phyloP scores from a whole-genome alignment of 2,797 vertebrate genomes.

The Nyctalus aviator region DNA sequence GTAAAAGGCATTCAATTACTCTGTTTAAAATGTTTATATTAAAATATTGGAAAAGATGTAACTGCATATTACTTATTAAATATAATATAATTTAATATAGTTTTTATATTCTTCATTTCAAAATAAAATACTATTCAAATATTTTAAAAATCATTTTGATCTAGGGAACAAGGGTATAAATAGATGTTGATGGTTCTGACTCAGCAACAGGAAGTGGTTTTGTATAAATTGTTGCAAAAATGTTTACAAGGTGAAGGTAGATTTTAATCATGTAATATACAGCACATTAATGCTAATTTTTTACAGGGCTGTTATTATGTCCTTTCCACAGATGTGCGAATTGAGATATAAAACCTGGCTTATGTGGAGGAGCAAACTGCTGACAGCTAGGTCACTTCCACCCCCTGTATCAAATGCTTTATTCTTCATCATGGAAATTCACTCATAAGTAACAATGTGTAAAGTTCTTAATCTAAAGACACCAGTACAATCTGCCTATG shows the following conservation, averaged over 20 bases:
- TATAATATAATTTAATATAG: not conserved
- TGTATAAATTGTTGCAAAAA: conserved; percentile 25
- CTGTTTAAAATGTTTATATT: not conserved
- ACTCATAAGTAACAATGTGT: not conserved
- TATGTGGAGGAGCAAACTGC: not conserved
- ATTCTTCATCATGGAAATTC: not conserved
- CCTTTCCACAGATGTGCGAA: conserved; percentile 37
- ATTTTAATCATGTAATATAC: not conserved
- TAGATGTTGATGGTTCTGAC: conserved; percentile 27
- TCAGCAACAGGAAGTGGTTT: conserved; percentile 66
- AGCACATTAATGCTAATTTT: not conserved
- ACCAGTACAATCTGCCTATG: not conserved
- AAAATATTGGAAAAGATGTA: not conserved
- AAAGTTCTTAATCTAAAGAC: not conserved
- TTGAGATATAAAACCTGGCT: not conserved
- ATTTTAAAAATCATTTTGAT: conserved; percentile 47
- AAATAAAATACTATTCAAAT: conserved; percentile 43
- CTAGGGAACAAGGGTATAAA: conserved; percentile 38
- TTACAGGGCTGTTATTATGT: conserved; percentile 21
- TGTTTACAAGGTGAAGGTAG: conserved; percentile 43
- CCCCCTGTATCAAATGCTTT: not conserved
- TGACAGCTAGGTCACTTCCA: not conserved
- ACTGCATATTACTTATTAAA: not conserved
- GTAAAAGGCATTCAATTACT: conserved; percentile 23
- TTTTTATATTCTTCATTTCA: conserved; percentile 51